Percentiles rank a stretch among this genome's conserved stretches.
phyloP scores from a whole-genome alignment of 2,797 vertebrate species.

The Arnoldichthys spilopterus region DNA sequence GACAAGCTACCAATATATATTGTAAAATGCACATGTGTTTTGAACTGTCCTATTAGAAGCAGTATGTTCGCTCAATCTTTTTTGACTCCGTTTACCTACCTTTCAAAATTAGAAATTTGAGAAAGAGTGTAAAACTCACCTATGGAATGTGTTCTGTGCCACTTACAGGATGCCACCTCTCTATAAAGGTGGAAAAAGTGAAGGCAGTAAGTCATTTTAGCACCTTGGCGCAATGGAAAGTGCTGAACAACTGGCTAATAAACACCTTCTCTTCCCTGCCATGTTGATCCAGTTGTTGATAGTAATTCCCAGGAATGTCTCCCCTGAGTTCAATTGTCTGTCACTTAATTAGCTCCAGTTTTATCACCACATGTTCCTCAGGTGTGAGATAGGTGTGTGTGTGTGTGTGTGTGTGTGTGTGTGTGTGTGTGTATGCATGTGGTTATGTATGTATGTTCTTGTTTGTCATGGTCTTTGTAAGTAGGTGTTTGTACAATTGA shows the following conservation, averaged over 20 bases:
- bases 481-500: constrained; percentile 52
- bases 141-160: constrained; percentile 23
- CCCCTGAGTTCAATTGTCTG: constrained; percentile 75
- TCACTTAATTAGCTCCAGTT: constrained; percentile 80
- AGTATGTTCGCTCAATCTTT: not conserved
- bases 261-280: constrained; percentile 64
- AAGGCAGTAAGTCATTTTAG: constrained; percentile 54
- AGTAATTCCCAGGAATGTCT: constrained; percentile 70
- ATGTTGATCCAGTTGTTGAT: constrained; percentile 70
- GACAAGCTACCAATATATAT: not conserved
- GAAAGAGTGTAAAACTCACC: not conserved
- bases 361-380: constrained; percentile 74
- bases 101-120: constrained; percentile 16
- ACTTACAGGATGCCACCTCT: constrained; percentile 44
- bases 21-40: not conserved
- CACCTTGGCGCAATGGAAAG: constrained; percentile 50
- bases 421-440: constrained; percentile 40
- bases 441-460: constrained; percentile 52
- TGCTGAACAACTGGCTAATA: constrained; percentile 69
- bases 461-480: constrained; percentile 57
- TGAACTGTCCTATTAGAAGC: not conserved
- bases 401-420: constrained; percentile 57
- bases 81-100: not conserved
- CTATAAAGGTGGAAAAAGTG: constrained; percentile 40
- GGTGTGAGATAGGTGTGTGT: constrained; percentile 58